These are phyloP conservation scores for Augochlorella aurata DNA, from an alignment of 2,888 invertebrate genomes.

Conservation along the genomic window DNA sequence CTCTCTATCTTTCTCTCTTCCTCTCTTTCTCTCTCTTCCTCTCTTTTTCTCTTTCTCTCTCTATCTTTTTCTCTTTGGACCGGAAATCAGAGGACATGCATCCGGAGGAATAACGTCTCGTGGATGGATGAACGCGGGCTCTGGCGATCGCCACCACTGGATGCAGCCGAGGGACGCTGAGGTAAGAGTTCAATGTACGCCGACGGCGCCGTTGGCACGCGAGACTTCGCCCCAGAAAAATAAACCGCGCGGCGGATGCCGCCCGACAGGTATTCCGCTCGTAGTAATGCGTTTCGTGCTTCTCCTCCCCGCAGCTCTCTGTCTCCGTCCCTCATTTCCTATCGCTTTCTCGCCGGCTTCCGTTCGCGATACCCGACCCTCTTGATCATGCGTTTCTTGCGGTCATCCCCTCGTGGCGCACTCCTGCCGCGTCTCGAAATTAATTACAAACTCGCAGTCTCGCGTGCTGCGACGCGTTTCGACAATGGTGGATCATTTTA, in stretches of 20 bases:
- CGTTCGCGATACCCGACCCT: not conserved
- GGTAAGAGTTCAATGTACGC: slow-evolving; percentile 69
- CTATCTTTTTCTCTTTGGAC: not conserved
- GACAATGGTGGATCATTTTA: not conserved
- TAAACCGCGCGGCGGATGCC: slow-evolving; percentile 21
- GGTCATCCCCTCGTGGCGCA: slow-evolving; percentile 10
- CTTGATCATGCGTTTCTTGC: slow-evolving; percentile 17
- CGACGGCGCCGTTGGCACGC: slow-evolving; percentile 52
- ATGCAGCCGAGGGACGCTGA: slow-evolving; percentile 63
- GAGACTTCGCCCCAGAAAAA: slow-evolving; percentile 47
- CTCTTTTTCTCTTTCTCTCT: no score
- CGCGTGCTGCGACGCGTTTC: not conserved
- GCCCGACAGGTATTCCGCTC: slow-evolving; percentile 14
- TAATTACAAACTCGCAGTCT: slow-evolving; percentile 9
- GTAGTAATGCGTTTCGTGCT: slow-evolving; percentile 1
- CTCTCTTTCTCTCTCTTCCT: no score
- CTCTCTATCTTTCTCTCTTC: no score
- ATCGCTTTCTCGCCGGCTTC: not conserved
- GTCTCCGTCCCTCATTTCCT: not conserved
- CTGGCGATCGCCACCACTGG: slow-evolving; percentile 55
- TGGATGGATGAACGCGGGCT: slow-evolving; percentile 59
- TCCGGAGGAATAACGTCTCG: slow-evolving; percentile 16
- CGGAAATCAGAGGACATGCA: slow-evolving; percentile 38
- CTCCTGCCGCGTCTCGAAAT: not conserved
- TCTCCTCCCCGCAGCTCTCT: not conserved